Percentiles rank a stretch among this genome's conserved stretches.
Evolutionary conservation across 2,797 vertebrate species (phyloP).

Genomic region (Margarornis squamiger): DNA sequence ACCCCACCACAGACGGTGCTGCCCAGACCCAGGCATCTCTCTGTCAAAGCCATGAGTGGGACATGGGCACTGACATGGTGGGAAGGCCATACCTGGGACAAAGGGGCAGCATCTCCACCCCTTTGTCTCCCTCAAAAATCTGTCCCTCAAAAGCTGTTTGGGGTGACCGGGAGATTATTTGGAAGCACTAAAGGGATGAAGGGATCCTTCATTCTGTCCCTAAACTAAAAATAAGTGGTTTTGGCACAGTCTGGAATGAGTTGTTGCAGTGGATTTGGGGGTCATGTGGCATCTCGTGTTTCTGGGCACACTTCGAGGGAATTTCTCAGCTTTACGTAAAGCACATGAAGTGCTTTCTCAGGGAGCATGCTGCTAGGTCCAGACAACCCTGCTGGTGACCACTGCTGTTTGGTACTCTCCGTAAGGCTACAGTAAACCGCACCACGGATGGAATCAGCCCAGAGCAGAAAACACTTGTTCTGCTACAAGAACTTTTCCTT

Average conservation of each 20-base stretch:
- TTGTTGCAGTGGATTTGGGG: not conserved
- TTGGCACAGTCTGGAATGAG: not conserved
- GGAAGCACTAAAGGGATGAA: not conserved
- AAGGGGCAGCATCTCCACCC: not conserved
- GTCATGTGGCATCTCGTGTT: not conserved
- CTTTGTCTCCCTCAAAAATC: not conserved
- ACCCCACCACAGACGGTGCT: rapidly evolving
- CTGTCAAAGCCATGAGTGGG: not conserved
- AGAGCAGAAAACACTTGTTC: not conserved
- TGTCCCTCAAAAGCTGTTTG: not conserved
- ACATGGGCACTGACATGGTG: rapidly evolving
- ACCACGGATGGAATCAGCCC: not conserved
- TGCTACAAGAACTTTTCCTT: not conserved
- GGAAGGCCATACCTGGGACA: not conserved
- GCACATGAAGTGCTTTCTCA: not conserved
- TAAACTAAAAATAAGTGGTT: not conserved
- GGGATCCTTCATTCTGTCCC: not conserved
- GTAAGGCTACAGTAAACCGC: not conserved
- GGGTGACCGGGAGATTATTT: not conserved
- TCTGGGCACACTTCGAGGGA: not conserved
- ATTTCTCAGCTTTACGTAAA: not conserved
- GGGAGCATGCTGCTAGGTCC: not conserved
- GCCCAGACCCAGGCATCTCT: not conserved
- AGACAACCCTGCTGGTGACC: not conserved
- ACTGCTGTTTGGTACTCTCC: not conserved